phyloP scores from a whole-genome alignment of 2,113 vertebrate genomes.

The Carassius carassius region DNA sequence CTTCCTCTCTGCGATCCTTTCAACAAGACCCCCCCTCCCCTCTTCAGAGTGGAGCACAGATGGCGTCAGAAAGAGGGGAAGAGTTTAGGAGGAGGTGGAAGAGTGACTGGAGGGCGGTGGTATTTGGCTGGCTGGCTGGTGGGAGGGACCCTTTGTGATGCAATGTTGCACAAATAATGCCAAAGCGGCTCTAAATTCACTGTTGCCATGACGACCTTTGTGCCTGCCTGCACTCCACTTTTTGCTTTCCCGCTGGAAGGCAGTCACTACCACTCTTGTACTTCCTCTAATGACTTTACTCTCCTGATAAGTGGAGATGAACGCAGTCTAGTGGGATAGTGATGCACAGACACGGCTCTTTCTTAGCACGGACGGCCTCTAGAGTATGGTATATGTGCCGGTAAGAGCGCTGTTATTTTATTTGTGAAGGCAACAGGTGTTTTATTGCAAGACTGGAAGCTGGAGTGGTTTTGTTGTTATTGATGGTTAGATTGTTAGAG shows the following conservation, averaged over 20 bases:
- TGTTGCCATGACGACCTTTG: slow-evolving; percentile 95
- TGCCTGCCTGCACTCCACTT: slow-evolving; percentile 85
- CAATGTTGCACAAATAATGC: slow-evolving; percentile 91
- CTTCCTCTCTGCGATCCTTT: slow-evolving; percentile 48
- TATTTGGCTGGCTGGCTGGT: slow-evolving; percentile 75
- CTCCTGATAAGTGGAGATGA: slow-evolving; percentile 52
- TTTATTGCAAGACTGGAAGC: neutral
- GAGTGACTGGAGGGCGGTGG: slow-evolving; percentile 69
- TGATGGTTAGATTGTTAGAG: neutral
- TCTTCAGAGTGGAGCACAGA: slow-evolving; percentile 56
- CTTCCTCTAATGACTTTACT: slow-evolving; percentile 57
- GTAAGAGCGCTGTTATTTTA: slow-evolving; percentile 60
- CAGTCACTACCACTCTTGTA: slow-evolving; percentile 65
- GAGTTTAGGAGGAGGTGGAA: slow-evolving; percentile 51
- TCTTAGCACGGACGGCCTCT: slow-evolving; percentile 42
- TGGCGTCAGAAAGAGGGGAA: slow-evolving; percentile 64
- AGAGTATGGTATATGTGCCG: slow-evolving; percentile 75
- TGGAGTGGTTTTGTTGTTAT: neutral
- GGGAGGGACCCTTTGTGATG: slow-evolving; percentile 87
- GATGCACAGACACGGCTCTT: slow-evolving; percentile 46
- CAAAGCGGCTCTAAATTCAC: slow-evolving; percentile 83
- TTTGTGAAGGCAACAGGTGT: slow-evolving; percentile 51
- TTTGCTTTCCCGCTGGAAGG: slow-evolving; percentile 70
- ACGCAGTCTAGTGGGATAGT: slow-evolving; percentile 34
- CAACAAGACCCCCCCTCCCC: slow-evolving; percentile 35